Percentiles rank a stretch among this genome's conserved stretches.
These are phyloP conservation scores for Coendou prehensilis DNA, from an alignment of 2,797 vertebrate species.

Conservation along the genomic window DNA sequence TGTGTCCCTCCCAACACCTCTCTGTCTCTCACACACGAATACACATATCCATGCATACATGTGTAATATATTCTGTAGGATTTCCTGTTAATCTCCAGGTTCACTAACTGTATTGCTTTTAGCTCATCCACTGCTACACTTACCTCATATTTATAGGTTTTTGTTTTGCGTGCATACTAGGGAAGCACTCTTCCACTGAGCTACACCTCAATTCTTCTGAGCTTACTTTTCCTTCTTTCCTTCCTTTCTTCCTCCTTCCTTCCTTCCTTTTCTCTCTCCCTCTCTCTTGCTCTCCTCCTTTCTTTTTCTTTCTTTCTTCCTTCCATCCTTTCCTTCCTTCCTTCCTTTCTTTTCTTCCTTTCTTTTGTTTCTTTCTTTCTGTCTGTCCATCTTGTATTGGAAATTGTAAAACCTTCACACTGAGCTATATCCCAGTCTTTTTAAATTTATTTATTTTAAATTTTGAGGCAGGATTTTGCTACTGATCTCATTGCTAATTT, in stretches of 20 bases:
- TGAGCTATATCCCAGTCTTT: not conserved
- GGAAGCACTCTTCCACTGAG: not conserved
- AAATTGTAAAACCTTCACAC: not conserved
- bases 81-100: not conserved
- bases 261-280: no score
- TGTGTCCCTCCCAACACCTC: not conserved
- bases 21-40: not conserved
- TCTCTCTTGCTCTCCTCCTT: no score
- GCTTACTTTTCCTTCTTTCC: not conserved
- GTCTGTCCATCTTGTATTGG: not conserved
- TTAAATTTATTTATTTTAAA: not conserved
- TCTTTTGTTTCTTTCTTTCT: no score
- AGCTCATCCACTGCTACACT: not conserved
- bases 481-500: not conserved
- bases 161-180: not conserved
- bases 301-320: no score
- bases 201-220: not conserved
- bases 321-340: no score
- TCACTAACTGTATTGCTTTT: not conserved
- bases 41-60: not conserved
- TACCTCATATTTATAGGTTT: not conserved
- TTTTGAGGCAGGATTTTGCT: not conserved
- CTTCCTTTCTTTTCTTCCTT: no score
- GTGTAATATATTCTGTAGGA: not conserved
- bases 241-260: no score